Evolutionary conservation across 2,888 invertebrate species (phyloP), one percentile per base, ranked within the genome.

Genomic region (Bembecia ichneumoniformis): DNA sequence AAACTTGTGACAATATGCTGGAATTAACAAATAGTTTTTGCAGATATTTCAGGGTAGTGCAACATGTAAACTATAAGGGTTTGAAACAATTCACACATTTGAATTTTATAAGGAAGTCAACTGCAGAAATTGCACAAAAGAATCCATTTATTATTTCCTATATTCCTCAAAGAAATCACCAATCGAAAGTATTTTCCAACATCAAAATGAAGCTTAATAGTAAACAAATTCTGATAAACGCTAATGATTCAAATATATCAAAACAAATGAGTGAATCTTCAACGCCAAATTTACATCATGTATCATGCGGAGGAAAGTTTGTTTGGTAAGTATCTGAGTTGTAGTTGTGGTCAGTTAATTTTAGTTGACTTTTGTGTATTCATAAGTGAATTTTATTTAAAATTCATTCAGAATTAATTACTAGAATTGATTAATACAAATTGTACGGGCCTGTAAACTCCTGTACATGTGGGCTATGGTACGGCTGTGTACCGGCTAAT

Each of bases 1-100:
- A 9, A 10, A 68, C 62, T 67, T 63, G 56, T 68, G 70, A 74
- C 82, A 77, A 76, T 78, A 87, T 87, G 86, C 77, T 83, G 75
- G 82, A 81, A 80, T 74, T 82, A 72, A 81, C 77, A 62, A 72
- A 77, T 63, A 83, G 79, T 77, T 82, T 80, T 82, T 82, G 66
- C 80, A 84, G 80, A 84, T 82, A 69, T 67, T 68, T 81, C 59
- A 74, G 66, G 59, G 64, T 77, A 56, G 70, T 66, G 77, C 72
- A 78, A 58, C 72, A 66, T 64, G 53, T 70, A 57, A 59, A 56
- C 55, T 54, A 55, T 40, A 63, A 58, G 64, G 70, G 74, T 73
- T 72, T 75, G 58, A 77, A 70, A 62, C 66, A 62, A 51, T 67
- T 66, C 52, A 61, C 70, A 56, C 61, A 73, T 59, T 67, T 77